Base-by-base conservation (phyloP, 2,888 invertebrate genomes). In the Aphidoletes aphidimyza region DNA sequence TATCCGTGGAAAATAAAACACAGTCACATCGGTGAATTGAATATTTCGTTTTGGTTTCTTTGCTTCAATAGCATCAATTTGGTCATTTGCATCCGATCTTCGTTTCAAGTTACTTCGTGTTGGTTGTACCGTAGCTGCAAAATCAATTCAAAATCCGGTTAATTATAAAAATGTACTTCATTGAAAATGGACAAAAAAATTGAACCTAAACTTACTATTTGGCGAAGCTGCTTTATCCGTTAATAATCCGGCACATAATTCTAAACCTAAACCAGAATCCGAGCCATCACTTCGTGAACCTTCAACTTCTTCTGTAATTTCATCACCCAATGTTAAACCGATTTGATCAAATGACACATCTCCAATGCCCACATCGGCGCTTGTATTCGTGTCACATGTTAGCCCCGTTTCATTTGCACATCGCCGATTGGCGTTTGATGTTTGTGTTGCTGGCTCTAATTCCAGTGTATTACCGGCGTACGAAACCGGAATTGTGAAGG, bases 1-100 rank as follows among this genome's bases (percentile, higher is more conserved):
- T 85, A 96, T 93, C 88, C 98, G 92, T 1, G 97, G 96, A 91
- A 99, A 98, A 91, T 98, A 98, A 90, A 93, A 98, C 14, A 98
- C 97, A 30, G 97, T 97, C 0, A 98, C 98, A 86, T 94, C 95
- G 87, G 97, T 95, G 89, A 98, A 98, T 86, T 94, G 93, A 86
- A 98, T 97, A 78, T 93, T 93, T 87, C 94, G 94, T 90, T 95
- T 96, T 88, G 93, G 93, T 88, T 94, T 95, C 88, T 94, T 92
- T 86, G 89, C 87, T 34, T 90, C 90, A 22, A 37, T n/a, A 37
- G 26, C n/a, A 34, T 90, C 90, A 83, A 88, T 88, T 6, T 91
- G 90, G 86, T 91, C 91, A 78, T 91, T 90, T 84, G 89, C 90
- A 88, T 89, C 88, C 36, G 89, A 88, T 69, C 87, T 89, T 85